A percentile compares a stretch with the other conserved stretches of the same genome.
phyloP scores from a whole-genome alignment of 1,140 invertebrate species.

The Pseudomyrmex pallidus region DNA sequence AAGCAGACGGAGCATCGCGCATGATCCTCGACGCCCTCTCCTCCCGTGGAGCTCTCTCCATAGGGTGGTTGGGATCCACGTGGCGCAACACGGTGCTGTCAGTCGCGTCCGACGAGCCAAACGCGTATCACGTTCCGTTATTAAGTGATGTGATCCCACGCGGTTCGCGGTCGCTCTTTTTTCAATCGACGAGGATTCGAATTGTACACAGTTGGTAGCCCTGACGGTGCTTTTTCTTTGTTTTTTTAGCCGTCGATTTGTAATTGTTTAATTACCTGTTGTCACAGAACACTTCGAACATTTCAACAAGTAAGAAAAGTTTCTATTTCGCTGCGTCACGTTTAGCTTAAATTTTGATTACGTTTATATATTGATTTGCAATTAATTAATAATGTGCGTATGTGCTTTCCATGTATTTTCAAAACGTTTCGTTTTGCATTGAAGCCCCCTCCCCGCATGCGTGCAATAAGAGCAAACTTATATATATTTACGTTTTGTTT shows the following conservation, averaged over 20 bases:
- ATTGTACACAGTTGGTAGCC: neutral
- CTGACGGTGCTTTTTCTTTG: neutral
- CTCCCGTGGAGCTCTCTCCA: constrained; percentile 53
- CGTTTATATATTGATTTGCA: neutral
- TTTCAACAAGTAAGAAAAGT: constrained; percentile 25
- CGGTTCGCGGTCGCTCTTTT: constrained; percentile 22
- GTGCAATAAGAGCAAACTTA: no score
- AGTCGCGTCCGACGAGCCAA: constrained; percentile 77
- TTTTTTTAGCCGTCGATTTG: constrained; percentile 1
- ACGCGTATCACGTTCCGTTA: constrained; percentile 67
- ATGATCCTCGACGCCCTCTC: constrained; percentile 61
- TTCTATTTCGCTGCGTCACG: neutral
- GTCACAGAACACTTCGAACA: constrained; percentile 3
- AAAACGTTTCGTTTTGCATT: neutral
- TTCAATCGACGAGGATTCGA: neutral
- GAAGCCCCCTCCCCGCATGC: no score
- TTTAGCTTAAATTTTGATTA: neutral
- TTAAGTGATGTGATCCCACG: neutral
- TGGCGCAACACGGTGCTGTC: constrained; percentile 80
- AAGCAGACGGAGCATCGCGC: constrained; percentile 61
- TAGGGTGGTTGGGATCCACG: constrained; percentile 76
- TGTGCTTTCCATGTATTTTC: neutral
- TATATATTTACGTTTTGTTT: no score
- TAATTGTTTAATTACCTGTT: no score
- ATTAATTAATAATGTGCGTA: neutral